Conservation (phyloP, 1,140 invertebrate genomes). For the Trichoplusia ni region DNA sequence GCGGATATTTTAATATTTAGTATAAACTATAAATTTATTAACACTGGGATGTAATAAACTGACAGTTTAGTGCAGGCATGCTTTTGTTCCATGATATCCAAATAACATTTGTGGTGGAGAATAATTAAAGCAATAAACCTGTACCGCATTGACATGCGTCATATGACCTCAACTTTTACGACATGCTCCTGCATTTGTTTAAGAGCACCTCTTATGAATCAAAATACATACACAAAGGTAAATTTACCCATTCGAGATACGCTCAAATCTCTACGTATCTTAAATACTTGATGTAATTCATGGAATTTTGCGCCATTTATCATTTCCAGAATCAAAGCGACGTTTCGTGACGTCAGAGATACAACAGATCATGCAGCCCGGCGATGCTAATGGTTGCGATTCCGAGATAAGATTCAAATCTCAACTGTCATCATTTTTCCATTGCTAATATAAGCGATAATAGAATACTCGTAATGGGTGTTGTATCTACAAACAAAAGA, state of each 20-base stretch:
- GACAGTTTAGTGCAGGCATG: not conserved
- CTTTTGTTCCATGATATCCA: not conserved
- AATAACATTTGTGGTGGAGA: not conserved
- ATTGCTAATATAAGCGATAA: not conserved
- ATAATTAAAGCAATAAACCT: slow-evolving; percentile 2
- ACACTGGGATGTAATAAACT: not conserved
- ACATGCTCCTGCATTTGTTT: slow-evolving; percentile 14
- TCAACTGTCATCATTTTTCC: slow-evolving; percentile 8
- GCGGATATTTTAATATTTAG: no score
- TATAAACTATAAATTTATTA: slow-evolving; percentile 3
- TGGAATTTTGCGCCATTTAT: no score
- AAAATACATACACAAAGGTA: no score
- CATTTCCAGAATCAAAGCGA: not conserved
- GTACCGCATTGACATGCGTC: slow-evolving; percentile 11
- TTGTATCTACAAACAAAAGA: slow-evolving; percentile 4
- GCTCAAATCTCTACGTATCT: no score
- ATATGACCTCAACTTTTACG: not conserved
- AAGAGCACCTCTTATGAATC: no score
- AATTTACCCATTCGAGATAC: no score
- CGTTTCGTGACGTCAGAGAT: not conserved
- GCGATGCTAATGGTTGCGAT: not conserved
- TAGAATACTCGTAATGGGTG: slow-evolving; percentile 4
- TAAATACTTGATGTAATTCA: no score
- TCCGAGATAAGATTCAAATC: slow-evolving; percentile 21
- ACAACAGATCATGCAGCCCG: not conserved